phyloP scores from a whole-genome alignment of 2,113 vertebrate species.

The Solea senegalensis region DNA sequence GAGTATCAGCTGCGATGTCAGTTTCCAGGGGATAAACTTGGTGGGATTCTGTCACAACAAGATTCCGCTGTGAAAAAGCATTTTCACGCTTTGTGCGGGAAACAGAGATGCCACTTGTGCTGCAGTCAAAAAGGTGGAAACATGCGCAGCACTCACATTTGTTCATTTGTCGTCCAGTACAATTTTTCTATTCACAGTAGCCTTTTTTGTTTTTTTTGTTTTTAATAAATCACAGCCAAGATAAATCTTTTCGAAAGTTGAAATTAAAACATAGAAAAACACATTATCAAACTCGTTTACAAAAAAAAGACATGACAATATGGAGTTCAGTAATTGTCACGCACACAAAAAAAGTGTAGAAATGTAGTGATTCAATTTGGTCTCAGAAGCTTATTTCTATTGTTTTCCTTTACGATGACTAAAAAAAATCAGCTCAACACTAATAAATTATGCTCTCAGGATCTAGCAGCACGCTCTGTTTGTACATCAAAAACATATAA shows the following conservation, averaged over 20 bases:
- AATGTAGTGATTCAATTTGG: no score
- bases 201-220: background rate
- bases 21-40: no score
- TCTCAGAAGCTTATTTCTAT: no score
- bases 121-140: constrained; percentile 12
- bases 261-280: no score
- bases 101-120: constrained; percentile 18
- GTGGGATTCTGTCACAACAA: background rate
- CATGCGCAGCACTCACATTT: constrained; percentile 7
- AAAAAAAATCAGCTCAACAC: background rate
- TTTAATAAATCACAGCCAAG: no score
- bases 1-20: background rate
- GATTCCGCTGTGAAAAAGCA: background rate
- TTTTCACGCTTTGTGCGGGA: constrained; percentile 3
- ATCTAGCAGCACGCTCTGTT: constrained; percentile 15
- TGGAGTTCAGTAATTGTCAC: no score
- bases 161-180: constrained; percentile 11
- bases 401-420: no score
- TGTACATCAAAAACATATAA: constrained; percentile 7
- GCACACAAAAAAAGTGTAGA: no score
- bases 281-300: no score
- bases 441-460: background rate
- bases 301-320: no score
- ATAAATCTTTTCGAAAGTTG: no score
- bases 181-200: constrained; percentile 48